Evolutionary conservation across 2,888 invertebrate species (phyloP), one percentile per base, ranked within the genome.

Genomic region (Melanargia galathea): DNA sequence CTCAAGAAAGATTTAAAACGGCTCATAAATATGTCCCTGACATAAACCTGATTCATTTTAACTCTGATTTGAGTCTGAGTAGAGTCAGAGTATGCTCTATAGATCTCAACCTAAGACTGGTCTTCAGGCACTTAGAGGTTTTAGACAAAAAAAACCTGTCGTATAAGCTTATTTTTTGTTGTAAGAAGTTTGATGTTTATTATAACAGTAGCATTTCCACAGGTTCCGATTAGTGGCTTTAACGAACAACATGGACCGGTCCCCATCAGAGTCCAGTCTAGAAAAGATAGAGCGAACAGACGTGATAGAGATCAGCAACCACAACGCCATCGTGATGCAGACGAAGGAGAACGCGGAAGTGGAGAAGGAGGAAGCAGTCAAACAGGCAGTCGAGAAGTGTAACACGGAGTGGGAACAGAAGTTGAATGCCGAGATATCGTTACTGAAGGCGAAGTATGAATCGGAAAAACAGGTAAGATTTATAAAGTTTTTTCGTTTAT

Each of bases 211-310:
- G 30, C 30, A 6, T 35, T 59, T 24, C 59, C 45, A 33, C 62
- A 93, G 95, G 71, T 95, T 94, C 83, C 94, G 95, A 67, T 86
- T 96, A 65, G 95, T 96, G 92, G 94, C 96, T 0, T 87, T 94
- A 64, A 93, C 93, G 10, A 94, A 93, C 55, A 94, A 93, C 52
- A 94, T 95, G 93, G 95, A 96, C 72, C 92, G 94, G 43, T 95
- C 95, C 61, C 95, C 96, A 0, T 96, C 96, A 6, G 96, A 96
- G 71, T 93, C 94, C 2, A 96, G 95, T 77, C 86, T 96, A 5
- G 96, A 97, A 75, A 95, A 95, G 82, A 93, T 95, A 20, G 95
- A 95, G 82, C 92, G 94, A 3, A 92, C 92, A 0, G 94, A 94
- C 73, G 90, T 93, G 68, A 94, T 93, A 72, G 94, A 94, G 73